Conservation (phyloP, 64 coral and sea anemone genomes). For the Porites australiensis region DNA sequence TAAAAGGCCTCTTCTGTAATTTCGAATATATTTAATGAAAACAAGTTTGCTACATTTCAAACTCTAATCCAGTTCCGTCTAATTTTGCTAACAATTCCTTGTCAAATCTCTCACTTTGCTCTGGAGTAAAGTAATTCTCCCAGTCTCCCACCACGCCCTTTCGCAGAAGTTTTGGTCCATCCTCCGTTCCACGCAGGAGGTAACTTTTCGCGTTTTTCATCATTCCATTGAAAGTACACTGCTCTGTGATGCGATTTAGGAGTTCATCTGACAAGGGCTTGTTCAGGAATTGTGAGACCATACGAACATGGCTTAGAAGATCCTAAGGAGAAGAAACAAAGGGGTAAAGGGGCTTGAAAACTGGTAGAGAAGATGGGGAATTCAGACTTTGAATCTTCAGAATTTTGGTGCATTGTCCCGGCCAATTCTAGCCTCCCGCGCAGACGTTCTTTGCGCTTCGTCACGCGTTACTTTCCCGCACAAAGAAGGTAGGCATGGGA, state of each 20-base stretch:
- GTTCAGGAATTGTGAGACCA: slow-evolving; percentile 12
- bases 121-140: slow-evolving; percentile 24
- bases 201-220: background rate
- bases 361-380: too few species aligned
- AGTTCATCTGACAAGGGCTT: slow-evolving; percentile 27
- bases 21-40: too few species aligned
- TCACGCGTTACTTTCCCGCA: too few species aligned
- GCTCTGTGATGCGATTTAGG: background rate
- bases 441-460: too few species aligned
- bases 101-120: slow-evolving; percentile 19
- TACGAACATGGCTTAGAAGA: background rate
- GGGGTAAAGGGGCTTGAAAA: background rate
- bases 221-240: slow-evolving; percentile 25
- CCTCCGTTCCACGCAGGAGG: background rate
- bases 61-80: background rate
- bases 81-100: slow-evolving; percentile 2
- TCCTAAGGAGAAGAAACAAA: background rate
- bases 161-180: background rate
- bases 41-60: background rate
- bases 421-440: too few species aligned
- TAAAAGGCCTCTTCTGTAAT: too few species aligned
- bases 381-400: too few species aligned
- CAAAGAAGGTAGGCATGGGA: too few species aligned
- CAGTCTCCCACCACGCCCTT: slow-evolving; percentile 30
- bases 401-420: too few species aligned